Evolutionary conservation across 2,113 vertebrate genomes (phyloP), one percentile per base, ranked within the genome.

Genomic region (Nibea albiflora): DNA sequence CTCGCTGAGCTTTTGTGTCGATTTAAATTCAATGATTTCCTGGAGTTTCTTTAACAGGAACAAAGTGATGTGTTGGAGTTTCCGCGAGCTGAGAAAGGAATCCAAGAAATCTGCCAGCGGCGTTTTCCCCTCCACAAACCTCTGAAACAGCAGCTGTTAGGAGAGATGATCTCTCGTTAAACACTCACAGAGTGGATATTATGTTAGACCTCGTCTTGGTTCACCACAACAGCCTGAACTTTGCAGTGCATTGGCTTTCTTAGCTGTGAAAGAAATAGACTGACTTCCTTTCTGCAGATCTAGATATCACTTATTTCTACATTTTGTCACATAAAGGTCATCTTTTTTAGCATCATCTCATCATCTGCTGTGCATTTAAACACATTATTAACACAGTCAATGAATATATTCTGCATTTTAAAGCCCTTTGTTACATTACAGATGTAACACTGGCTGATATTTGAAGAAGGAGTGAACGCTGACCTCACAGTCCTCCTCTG

Each of bases 11-110:
- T 62, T 77, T 6, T 60, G 61, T 28, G 63, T 12, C 8, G 67
- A n/a, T 67, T 50, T 22, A 3, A 31, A 10, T 49, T 8, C 26
- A 11, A 53, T 60, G 2, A 80, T 26, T 4, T 90, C 84, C 56
- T 85, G 85, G 20, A 91, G 85, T 73, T 92, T 93, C 58, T 78
- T 88, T 28, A 81, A 26, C 86, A 89, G 67, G 28, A 85, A 49
- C 79, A 88, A n/a, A 3, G 62, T 67, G 62, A 65, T 66, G 75
- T 94, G 87, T 22, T 89, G 85, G 42, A 74, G 57, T 68, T 61
- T 81, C 50, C 66, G 70, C 12, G 22, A 46, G 54, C 12, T 70
- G 58, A 86, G 79, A 73, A 90, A 91, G 12, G 73, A 71, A 11
- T 86, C 61, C 74, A 93, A 53, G 71, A 91, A 93, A 52, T 88